These are phyloP conservation scores for Lepidurus packardi DNA, from an alignment of 1,140 invertebrate species.

Conservation along the genomic window DNA sequence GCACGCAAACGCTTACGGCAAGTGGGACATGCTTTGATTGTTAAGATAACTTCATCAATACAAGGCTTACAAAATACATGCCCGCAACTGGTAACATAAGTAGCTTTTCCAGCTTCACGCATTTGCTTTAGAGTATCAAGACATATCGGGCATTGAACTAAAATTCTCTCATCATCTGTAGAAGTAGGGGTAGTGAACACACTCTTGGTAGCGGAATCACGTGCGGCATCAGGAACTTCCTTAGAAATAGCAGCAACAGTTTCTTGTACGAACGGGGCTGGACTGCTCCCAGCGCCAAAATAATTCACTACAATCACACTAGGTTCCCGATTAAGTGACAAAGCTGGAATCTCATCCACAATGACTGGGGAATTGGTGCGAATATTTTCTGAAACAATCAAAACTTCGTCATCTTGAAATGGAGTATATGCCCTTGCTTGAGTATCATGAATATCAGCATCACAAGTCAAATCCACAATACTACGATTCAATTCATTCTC, in stretches of 20 bases:
- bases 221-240: background rate
- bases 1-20: constrained; percentile 3
- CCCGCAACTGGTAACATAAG: background rate
- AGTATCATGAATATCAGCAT: background rate
- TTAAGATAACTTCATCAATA: background rate
- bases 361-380: background rate
- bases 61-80: background rate
- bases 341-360: background rate
- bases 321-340: background rate
- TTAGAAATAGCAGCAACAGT: background rate
- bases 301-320: constrained; percentile 10
- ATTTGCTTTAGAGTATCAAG: background rate
- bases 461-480: constrained; percentile 4
- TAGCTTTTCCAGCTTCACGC: background rate
- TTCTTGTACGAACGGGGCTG: background rate
- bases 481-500: background rate
- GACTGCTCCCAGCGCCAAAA: background rate
- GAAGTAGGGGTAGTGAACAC: background rate
- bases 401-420: background rate
- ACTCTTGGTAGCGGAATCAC: background rate
- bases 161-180: background rate
- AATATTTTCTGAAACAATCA: background rate
- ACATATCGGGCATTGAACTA: background rate
- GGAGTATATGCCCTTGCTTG: background rate
- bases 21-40: background rate